Evolutionary conservation across 2,797 vertebrate genomes (phyloP), one percentile per base, ranked within the genome.

Genomic region (Calcarius lapponicus): DNA sequence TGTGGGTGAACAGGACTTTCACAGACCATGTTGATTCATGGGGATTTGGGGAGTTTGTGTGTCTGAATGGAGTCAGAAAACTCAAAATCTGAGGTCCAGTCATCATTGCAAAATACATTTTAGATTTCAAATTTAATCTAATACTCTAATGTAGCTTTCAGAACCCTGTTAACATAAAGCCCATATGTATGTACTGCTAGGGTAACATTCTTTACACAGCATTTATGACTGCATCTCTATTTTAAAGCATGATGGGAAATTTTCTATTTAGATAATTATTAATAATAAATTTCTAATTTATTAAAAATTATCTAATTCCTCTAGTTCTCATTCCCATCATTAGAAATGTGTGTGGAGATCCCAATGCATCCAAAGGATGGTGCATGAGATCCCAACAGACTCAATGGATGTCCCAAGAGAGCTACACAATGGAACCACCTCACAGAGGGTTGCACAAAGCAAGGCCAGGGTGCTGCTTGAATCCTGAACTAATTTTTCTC

Each of bases 291-390:
- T 36, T 36, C 36, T 36, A 8, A 36, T 36, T 36, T 36, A 36
- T 36, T 36, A 36, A 9, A 36, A 36, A 36, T 36, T 36, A 36
- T 36, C 36, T 36, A 36, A 64, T 57, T 16, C 53, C 28, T 74
- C 67, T 24, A 0, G 10, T 85, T 94, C 56, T 71, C 65, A 89
- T 73, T 50, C 14, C 25, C 45, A 36, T 84, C 1, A 2, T 31
- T 93, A 38, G 72, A 92, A 86, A 80, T 19, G 9, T 26, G 48
- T 32, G 7, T 61, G 74, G 31, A 82, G 42, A 56, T 62, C n/a
- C 64, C 71, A 88, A 2, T 0, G 1, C 3, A 21, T 13, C 31
- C 79, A 80, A 34, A 28, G 60, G 48, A 80, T 0, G 0, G 70
- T 67, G 40, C 45, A 34, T 0, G 9, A 76, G 45, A 48, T 56